A percentile compares a stretch with the other conserved stretches of the same genome.
phyloP scores from a whole-genome alignment of 2,888 invertebrate species.

The Drosophila bunnanda region DNA sequence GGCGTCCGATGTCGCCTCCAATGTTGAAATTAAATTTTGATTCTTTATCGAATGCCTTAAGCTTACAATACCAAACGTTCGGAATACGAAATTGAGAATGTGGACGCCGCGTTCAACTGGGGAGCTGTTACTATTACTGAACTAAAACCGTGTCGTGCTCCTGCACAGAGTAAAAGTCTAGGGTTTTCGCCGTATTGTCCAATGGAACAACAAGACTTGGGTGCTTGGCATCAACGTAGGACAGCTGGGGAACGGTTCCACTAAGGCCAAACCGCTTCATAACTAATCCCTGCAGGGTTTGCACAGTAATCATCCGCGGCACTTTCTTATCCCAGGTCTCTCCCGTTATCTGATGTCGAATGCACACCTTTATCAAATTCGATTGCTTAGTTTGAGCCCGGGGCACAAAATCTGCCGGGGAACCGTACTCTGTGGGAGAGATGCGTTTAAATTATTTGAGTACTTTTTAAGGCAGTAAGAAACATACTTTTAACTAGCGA shows the following conservation, averaged over 20 bases:
- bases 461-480: neutral
- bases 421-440: conserved; percentile 89
- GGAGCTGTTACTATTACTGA: conserved; percentile 78
- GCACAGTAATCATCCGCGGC: conserved; percentile 91
- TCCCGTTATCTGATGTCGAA: conserved; percentile 85
- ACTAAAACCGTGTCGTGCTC: conserved; percentile 92
- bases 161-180: conserved; percentile 93
- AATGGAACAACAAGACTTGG: conserved; percentile 89
- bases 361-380: conserved; percentile 88
- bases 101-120: conserved; percentile 1
- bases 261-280: conserved; percentile 89
- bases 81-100: conserved; percentile 25
- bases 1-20: conserved; percentile 24
- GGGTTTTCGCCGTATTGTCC: conserved; percentile 92
- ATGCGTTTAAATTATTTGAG: neutral
- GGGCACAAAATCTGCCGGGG: conserved; percentile 91
- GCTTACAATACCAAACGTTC: conserved; percentile 61
- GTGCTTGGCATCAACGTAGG: conserved; percentile 86
- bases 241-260: conserved; percentile 77
- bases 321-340: conserved; percentile 88
- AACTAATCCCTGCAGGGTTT: conserved; percentile 92
- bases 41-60: conserved; percentile 29
- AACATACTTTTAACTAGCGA: conserved; percentile 90
- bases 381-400: conserved; percentile 88
- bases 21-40: conserved; percentile 26